phyloP scores from a whole-genome alignment of 2,113 vertebrate species.

The Semnornis frantzii region DNA sequence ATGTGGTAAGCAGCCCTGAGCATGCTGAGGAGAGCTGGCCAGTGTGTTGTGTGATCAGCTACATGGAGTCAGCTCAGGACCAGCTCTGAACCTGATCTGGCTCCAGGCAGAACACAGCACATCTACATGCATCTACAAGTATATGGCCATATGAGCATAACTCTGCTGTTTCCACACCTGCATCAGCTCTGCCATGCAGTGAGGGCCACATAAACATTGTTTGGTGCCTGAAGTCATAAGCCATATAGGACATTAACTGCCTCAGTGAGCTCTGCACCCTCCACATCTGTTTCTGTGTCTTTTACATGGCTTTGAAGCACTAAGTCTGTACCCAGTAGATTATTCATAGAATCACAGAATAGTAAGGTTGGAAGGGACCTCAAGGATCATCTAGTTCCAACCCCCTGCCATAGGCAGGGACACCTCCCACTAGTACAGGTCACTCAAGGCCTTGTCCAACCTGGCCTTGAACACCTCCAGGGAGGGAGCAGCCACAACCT shows the following conservation, averaged over 20 bases:
- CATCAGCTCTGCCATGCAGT: neutral
- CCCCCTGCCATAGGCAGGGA: too few relatives aligned
- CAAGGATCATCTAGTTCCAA: too few relatives aligned
- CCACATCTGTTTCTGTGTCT: neutral
- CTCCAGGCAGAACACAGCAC: neutral
- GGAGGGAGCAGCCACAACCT: too few relatives aligned
- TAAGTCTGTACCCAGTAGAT: neutral
- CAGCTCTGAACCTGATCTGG: neutral
- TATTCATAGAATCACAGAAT: neutral
- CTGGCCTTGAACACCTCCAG: too few relatives aligned
- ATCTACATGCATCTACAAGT: accelerated
- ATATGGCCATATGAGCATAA: accelerated
- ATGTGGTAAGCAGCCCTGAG: neutral
- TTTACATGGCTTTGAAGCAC: neutral
- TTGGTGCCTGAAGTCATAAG: neutral
- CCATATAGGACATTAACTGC: neutral
- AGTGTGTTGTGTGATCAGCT: neutral
- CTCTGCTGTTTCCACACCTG: neutral
- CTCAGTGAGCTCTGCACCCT: neutral
- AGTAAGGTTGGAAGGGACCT: too few relatives aligned
- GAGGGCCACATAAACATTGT: neutral
- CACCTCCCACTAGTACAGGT: too few relatives aligned
- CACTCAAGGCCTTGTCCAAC: too few relatives aligned
- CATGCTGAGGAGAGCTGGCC: neutral
- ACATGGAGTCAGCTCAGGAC: neutral